Base-by-base conservation (phyloP, 53 echinoderm and acorn worm species). In the Apostichopus leukothele region DNA sequence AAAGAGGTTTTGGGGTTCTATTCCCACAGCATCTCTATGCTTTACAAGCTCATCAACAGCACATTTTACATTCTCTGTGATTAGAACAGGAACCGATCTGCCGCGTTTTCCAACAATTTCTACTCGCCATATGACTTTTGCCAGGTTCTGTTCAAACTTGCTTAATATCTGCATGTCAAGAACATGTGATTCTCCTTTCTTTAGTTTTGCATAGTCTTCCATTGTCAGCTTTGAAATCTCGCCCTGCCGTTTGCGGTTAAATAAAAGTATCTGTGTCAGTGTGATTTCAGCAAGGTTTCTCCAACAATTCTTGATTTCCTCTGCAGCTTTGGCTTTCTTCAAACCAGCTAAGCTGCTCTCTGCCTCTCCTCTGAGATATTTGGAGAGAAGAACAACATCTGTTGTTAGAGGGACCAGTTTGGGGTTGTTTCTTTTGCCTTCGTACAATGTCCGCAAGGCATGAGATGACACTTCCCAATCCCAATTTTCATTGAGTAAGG, bases 101-200 rank as follows among this genome's bases (percentile, higher is more conserved):
- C 91, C 90, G 12, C 88, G 75, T 88, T 93, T 93, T 21, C 94
- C 94, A 39, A 84, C 76, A 55, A 91, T 83, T 76, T 93, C 90
- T 39, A 93, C 90, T 7, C 86, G 23, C 88, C 89, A 89, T 1
- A 93, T 73, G 16, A 75, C 12, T 59, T 89, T 88, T 20, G 25
- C 76, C n/a, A 91, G 80, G 26, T 76, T 55, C 85, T 91, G 79
- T 27, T 93, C 91, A 85, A 91, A 86, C 50, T 85, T 88, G 80
- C 61, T 88, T 50, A 93, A 68, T 16, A 19, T 54, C 80, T 91
- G 87, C 60, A 60, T 66, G 25, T 93, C 90, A 52, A 84, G 76
- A 26, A 86, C 83, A 67, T 83, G 86, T 59, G 39, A 75, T 18
- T 10, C 10, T 9, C 53, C 60, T 80, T 52, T 74, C 68, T 75